Base-by-base conservation (phyloP, 1,140 invertebrate species). In the Gryllus bimaculatus region DNA sequence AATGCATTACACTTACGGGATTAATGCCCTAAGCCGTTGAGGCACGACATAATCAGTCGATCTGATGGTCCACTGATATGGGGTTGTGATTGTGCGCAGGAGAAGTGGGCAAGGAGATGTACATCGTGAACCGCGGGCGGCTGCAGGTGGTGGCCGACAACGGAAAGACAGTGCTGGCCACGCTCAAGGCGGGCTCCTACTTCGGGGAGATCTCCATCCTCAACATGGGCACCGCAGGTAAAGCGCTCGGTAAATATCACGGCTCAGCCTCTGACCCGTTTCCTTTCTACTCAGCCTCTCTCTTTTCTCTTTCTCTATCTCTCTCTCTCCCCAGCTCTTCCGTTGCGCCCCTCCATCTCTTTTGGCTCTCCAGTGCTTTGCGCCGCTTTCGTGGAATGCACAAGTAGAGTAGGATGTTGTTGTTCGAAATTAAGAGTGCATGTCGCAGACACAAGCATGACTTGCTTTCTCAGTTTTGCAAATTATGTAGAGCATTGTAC, bases 161-260 rank as follows among this genome's bases (percentile, higher is more conserved):
- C 88, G 97, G 97, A 76, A 95, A 96, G 87, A 97, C 96, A 47
- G 97, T 99, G 74, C 89, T 99, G 84, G 97, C 97, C 81, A 98
- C 96, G 80, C 90, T 99, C 81, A 96, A 96, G 87, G 96, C 96
- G 81, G 97, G 97, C 86, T 98, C 96, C 86, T 99, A 99, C 91
- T 99, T 99, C 89, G 98, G 98, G 82, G 98, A 99, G 91, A 99
- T 99, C 89, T 97, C 95, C 89, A 98, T 99, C 89, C 92, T 99
- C 86, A 99, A 99, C 90, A 99, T 99, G 96, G 97, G 97, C 87
- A 98, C 96, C 85, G 96, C 96, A 92, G 97, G 95, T 96, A 94
- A 95, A 82, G 76, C 54, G 47, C 79, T 80, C 39, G 81, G 81
- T 82, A 81, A 82, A 81, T 81, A 79, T 81, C 39, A 54, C 26